Evolutionary conservation across 2,888 invertebrate species (phyloP), one percentile per base, ranked within the genome.

Genomic region (Caenorhabditis wallacei): DNA sequence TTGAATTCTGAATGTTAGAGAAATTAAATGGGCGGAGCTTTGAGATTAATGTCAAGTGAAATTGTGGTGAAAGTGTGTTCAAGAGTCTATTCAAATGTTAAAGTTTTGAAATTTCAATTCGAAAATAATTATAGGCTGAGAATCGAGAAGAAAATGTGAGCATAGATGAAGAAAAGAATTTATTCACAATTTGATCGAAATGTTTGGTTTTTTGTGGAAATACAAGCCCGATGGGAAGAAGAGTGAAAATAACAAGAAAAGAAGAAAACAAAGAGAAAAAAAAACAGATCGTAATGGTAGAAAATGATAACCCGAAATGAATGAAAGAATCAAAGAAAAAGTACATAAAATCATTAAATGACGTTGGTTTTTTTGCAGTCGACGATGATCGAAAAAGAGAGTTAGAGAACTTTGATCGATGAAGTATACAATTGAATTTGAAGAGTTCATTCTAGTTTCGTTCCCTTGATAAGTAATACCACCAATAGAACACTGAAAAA

Each of bases 401-500:
- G 30, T 5, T 5, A 26, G 26, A 26, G 70, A 57, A 70, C 57
- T 57, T 35, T 70, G 30, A 30, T 48, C 24, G 71, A 48, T 35
- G 26, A 22, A 51, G 57, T 22, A 64, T 64, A 46, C 75, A 75
- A 75, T 59, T 37, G n/a, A 13, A 64, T 56, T 43, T 22, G 53
- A 26, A 57, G 37, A 20, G 2, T 18, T n/a, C 16, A 37, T 20
- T 37, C 22, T 63, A 87, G 51, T 82, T 81, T 51, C 87, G 80
- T 69, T 88, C 89, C 37, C 88, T 82, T 54, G 86, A 89, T 64
- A 91, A 80, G 80, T 91, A 91, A 72, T 91, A 91, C 90, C 90
- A 91, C 91, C 91, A 91, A 85, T 91, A 91, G 78, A 91, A 83
- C n/a, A 89, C 91, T 91, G 84, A 78, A 90, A 89, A 57, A n/a